These are phyloP conservation scores for Laterallus jamaicensis DNA, from an alignment of 2,113 vertebrate species.

Conservation along the genomic window DNA sequence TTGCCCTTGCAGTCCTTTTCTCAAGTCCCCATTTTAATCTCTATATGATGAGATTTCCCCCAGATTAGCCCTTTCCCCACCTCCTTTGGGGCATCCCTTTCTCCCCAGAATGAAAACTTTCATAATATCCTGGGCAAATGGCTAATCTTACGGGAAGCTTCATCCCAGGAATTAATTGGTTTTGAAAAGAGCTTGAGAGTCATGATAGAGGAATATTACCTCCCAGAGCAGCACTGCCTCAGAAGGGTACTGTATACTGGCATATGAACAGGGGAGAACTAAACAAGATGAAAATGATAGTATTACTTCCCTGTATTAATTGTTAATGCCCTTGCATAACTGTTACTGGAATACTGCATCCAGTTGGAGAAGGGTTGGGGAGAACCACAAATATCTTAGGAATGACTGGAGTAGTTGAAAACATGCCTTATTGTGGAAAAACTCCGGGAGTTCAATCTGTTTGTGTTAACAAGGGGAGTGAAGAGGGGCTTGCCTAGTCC, in stretches of 20 bases:
- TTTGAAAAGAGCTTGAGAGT: neutral
- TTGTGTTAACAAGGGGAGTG: neutral
- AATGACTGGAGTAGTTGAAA: slow-evolving; percentile 41
- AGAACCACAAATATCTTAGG: slow-evolving; percentile 42
- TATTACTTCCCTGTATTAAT: neutral
- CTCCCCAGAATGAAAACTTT: neutral
- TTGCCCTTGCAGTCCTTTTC: slow-evolving; percentile 1
- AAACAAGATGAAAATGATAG: neutral
- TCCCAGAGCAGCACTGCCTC: neutral
- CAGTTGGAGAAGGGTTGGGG: neutral
- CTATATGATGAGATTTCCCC: neutral
- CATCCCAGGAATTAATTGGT: neutral
- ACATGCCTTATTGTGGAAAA: slow-evolving; percentile 24
- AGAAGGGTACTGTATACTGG: neutral
- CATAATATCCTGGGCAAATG: neutral
- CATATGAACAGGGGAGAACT: neutral
- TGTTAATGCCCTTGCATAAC: neutral
- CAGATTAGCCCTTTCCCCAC: neutral
- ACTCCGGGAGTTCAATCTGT: neutral
- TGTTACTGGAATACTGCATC: neutral
- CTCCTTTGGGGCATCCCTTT: neutral
- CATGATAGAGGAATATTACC: neutral
- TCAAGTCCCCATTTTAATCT: neutral
- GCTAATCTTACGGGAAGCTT: neutral
- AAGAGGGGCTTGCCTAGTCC: neutral